A percentile compares a stretch with the other conserved stretches of the same genome.
These are phyloP conservation scores for Notarius quadriscutis DNA, from an alignment of 2,113 vertebrate genomes.

Conservation along the genomic window DNA sequence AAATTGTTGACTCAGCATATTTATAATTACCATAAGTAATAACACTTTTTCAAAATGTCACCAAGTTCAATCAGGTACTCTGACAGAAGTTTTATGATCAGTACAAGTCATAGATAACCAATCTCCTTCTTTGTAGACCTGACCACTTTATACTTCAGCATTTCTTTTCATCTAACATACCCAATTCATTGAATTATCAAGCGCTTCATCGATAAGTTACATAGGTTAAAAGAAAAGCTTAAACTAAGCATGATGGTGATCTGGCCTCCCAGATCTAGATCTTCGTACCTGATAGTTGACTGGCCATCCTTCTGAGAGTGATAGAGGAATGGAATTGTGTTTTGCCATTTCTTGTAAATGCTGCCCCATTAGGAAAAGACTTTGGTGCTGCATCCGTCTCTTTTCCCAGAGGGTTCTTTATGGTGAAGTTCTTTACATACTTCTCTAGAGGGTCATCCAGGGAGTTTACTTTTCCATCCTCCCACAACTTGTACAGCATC, in stretches of 20 bases:
- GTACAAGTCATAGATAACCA: background rate
- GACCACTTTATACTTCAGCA: background rate
- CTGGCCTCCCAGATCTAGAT: background rate
- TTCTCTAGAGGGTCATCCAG: slow-evolving; percentile 86
- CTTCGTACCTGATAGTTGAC: slow-evolving; percentile 75
- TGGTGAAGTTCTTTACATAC: slow-evolving; percentile 77
- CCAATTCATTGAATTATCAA: background rate
- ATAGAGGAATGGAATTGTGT: slow-evolving; percentile 64
- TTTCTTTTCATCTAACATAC: background rate
- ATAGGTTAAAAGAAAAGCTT: background rate
- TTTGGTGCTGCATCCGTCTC: slow-evolving; percentile 54
- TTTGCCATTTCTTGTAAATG: slow-evolving; percentile 62
- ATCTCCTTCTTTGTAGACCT: background rate
- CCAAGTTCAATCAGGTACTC: background rate
- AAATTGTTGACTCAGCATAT: slow-evolving; percentile 18
- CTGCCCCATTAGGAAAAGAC: slow-evolving; percentile 51
- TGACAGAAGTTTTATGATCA: background rate
- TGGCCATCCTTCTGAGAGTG: slow-evolving; percentile 88
- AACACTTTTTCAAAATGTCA: background rate
- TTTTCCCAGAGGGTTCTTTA: slow-evolving; percentile 84
- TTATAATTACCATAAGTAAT: background rate
- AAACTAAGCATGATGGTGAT: background rate
- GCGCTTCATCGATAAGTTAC: background rate
- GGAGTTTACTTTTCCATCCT: slow-evolving; percentile 81
- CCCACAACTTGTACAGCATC: slow-evolving; percentile 92